A percentile compares a stretch with the other conserved stretches of the same genome.
Evolutionary conservation across 2,797 vertebrate genomes (phyloP).

Genomic region (Liasis olivaceus): DNA sequence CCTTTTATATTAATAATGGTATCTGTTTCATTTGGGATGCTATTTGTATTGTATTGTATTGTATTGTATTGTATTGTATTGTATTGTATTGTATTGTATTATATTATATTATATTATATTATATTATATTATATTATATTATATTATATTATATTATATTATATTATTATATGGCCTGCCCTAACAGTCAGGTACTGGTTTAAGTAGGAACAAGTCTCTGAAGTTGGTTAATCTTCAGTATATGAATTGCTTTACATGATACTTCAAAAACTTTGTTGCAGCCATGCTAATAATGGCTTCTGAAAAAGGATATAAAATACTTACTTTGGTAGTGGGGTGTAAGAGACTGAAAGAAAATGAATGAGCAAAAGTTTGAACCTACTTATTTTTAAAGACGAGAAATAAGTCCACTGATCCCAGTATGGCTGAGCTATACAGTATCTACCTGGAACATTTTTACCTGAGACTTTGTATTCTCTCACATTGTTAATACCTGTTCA

Average conservation of each 20-base stretch:
- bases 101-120: slow-evolving; percentile 20
- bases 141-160: not conserved
- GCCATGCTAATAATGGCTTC: not conserved
- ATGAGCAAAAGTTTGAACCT: not conserved
- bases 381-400: not conserved
- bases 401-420: not conserved
- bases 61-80: not conserved
- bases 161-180: slow-evolving; percentile 24
- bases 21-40: slow-evolving; percentile 36
- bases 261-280: not conserved
- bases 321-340: not conserved
- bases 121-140: too few relatives aligned
- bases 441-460: not conserved
- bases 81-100: slow-evolving; percentile 11
- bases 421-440: not conserved
- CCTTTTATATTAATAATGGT: not conserved
- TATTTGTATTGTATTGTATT: not conserved
- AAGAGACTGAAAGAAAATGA: not conserved
- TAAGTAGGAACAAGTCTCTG: not conserved
- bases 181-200: slow-evolving; percentile 30
- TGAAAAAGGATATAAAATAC: not conserved
- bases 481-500: not conserved
- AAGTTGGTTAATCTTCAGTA: not conserved
- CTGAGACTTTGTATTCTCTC: not conserved
- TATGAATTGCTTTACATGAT: not conserved